Evolutionary conservation across 2,797 vertebrate genomes (phyloP), one percentile per base, ranked within the genome.

Genomic region (Onychomys arenicola): DNA sequence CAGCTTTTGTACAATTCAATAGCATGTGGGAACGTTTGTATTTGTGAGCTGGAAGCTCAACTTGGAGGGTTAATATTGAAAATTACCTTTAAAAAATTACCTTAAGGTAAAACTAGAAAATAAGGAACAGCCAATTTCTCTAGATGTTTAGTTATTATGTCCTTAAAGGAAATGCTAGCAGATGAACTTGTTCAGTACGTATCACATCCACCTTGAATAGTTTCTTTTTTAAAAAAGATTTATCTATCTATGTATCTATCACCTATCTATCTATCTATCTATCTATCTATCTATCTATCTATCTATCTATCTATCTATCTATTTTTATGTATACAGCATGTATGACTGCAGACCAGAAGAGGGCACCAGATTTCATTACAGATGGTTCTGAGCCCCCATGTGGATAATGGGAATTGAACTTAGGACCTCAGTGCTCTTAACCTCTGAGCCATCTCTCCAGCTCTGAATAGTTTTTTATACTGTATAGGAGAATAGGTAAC

Each of bases 91-190:
- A 17, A 82, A 87, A 71, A 88, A 57, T 75, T 32, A 71, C 49
- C 14, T 11, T 73, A 67, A 95, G 88, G 29, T 57, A 96, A 27
- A 90, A 59, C 16, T 95, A 85, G 75, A 83, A 97, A 84, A 91
- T 89, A 89, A 94, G 81, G 87, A n/a, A 55, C 90, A 90, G 37
- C 71, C 57, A 75, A 3, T 91, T 96, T 92, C 63, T 95, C 13
- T 0, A 65, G 34, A 85, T 83, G n/a, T 90, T 97, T 73, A 81
- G 25, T 91, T 57, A 78, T 65, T 93, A 5, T 93, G 40, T 61
- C 43, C 29, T 85, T 76, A 27, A 90, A 77, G 67, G 69, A 80
- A 89, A 83, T 89, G 37, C 75, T 96, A 67, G n/a, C 63, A 76
- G 29, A 92, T 85, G 46, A 86, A 65, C 49, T 85, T 93, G 16